Evolutionary conservation across 2,113 vertebrate species (phyloP).

Genomic region (Dasyprocta punctata): DNA sequence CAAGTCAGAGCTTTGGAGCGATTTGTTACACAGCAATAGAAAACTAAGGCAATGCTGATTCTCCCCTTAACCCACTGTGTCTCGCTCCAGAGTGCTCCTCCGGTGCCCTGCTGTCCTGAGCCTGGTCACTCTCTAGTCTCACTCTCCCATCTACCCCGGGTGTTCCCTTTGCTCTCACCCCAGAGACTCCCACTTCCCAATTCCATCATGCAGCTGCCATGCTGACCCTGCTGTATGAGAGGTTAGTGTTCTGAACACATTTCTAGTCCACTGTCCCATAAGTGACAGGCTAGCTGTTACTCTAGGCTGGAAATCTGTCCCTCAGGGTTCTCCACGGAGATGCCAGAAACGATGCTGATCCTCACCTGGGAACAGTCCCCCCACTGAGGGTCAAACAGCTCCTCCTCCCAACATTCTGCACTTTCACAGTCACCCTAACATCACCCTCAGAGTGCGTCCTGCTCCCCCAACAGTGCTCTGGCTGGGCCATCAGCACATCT

Average conservation of each 20-base stretch:
- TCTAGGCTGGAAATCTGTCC: too few species aligned
- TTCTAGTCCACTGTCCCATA: not conserved
- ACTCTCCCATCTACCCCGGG: not conserved
- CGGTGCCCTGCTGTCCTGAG: not conserved
- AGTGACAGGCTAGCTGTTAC: too few species aligned
- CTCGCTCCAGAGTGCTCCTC: not conserved
- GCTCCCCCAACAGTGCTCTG: not conserved
- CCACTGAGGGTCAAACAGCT: not conserved
- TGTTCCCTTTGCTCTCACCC: not conserved
- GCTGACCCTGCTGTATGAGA: not conserved
- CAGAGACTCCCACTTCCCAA: not conserved
- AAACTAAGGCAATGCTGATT: not conserved
- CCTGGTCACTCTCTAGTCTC: not conserved
- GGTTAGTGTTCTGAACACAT: not conserved
- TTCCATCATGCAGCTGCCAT: not conserved
- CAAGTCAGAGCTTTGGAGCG: not conserved
- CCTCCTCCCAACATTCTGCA: too few species aligned
- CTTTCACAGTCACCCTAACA: rapidly evolving
- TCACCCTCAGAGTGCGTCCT: not conserved
- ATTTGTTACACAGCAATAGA: not conserved
- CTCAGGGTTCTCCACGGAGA: not conserved
- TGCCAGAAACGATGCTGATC: not conserved
- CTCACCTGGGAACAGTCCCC: not conserved
- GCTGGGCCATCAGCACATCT: rapidly evolving
- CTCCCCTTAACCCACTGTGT: not conserved